Evolutionary conservation across 2,797 vertebrate genomes (phyloP), one percentile per base, ranked within the genome.

Genomic region (Sebastiscus albofasciatus): DNA sequence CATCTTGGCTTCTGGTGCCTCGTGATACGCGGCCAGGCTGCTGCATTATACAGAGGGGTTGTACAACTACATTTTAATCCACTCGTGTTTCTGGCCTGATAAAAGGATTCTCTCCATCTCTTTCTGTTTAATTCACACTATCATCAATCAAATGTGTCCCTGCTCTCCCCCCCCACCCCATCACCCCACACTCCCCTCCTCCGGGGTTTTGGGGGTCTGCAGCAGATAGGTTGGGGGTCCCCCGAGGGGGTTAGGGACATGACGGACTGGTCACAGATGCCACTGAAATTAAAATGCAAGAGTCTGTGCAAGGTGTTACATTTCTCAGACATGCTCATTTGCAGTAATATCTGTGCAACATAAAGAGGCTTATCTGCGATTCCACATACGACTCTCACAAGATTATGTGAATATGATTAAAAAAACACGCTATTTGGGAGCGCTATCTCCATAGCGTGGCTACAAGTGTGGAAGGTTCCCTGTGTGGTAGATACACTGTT

Each of bases 31-130:
- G 79, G 87, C 85, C 90, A 72, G 93, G 83, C 89, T 92, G 82
- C 91, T 91, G 92, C 93, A 93, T 95, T 95, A 95, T 94, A 94
- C 94, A 89, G 89, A 94, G 91, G 93, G 94, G 90, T 94, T 95
- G 95, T 94, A 95, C 94, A 95, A 96, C 94, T 96, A 95, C 93
- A 95, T 96, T 96, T 96, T 96, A 96, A 96, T 96, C 95, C 96
- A 95, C 94, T 96, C 92, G 92, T 96, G 94, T 95, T 95, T 94
- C 93, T 85, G 87, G 89, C 90, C 92, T 92, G 95, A 96, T 96
- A 96, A 96, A 96, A 94, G 95, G 94, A 95, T 96, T 96, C 95
- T 95, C 95, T 96, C 96, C 93, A 95, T 95, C 94, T 95, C 93
- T 93, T 94, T 95, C 95, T 94, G 92, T 95, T 96, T 95, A 95